Evolutionary conservation across 2,797 vertebrate genomes (phyloP), one percentile per base, ranked within the genome.

Genomic region (Galagoides demidoff): DNA sequence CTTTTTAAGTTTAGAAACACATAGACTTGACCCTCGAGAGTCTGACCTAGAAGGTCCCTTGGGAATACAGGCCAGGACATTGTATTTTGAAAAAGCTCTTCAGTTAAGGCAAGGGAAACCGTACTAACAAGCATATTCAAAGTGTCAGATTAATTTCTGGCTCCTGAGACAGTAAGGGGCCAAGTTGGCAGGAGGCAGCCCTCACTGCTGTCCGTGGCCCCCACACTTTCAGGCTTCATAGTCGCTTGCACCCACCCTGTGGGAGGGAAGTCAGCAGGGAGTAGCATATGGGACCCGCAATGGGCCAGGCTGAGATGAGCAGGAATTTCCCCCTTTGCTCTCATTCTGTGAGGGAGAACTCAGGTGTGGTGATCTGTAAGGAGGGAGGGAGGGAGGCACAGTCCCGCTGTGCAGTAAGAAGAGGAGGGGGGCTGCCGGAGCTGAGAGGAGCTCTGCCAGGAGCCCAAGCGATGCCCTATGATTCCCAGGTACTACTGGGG

Each of bases 61-160:
- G 49, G 49, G 1, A 93, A 3, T n/a, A 74, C 25, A 86, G 63
- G 61, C 3, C 39, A 83, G 43, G 27, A 86, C 78, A 57, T 3
- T 78, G 9, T 70, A 39, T 55, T 85, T 93, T 66, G 25, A 8
- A 37, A 79, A 49, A 37, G 12, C 37, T 78, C 49, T 83, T 14
- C 25, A 57, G 3, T 39, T 78, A 73, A 66, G 49, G 19, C 78
- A 61, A 82, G 23, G 25, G 71, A 78, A n/a, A 10, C 11, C 66
- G 7, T 34, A 85, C 13, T 45, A 77, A 55, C 27, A 68, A 39
- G 78, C 39, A 86, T 12, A 74, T 79, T 17, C 12, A 71, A 84
- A 85, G 45, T 55, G 29, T 83, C 34, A 94, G 92, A 85, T 70
- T 10, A 64, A 85, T 20, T 63, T 94, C 49, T 95, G 85, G 61